These are phyloP conservation scores for Apodemia zela DNA, from an alignment of 2,888 invertebrate genomes.

Conservation along the genomic window DNA sequence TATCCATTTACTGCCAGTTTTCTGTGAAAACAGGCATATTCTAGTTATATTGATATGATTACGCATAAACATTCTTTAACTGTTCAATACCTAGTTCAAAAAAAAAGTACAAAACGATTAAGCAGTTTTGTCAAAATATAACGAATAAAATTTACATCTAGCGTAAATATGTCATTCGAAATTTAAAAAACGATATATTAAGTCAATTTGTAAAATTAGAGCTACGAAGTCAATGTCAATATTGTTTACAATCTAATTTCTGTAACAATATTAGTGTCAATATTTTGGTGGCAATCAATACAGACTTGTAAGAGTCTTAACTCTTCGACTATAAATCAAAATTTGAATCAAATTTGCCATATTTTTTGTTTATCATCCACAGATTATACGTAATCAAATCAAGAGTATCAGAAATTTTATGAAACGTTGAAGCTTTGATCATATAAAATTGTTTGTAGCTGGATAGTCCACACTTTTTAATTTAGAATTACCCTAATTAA, in stretches of 20 bases:
- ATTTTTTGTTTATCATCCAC: not conserved
- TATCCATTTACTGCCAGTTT: not conserved
- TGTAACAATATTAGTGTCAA: not conserved
- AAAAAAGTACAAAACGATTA: too few species aligned
- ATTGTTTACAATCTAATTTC: not conserved
- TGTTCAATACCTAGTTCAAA: too few species aligned
- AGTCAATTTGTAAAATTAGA: too few species aligned
- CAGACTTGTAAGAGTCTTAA: not conserved
- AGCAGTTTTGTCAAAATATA: too few species aligned
- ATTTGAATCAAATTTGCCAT: not conserved
- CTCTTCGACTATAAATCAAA: not conserved
- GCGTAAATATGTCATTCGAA: too few species aligned
- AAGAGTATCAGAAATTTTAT: not conserved
- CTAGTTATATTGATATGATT: constrained; percentile 1
- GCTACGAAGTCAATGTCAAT: too few species aligned
- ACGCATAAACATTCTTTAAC: not conserved
- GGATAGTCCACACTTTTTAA: not conserved
- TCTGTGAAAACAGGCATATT: not conserved
- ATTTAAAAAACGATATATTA: too few species aligned
- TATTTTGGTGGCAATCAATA: not conserved
- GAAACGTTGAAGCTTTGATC: not conserved
- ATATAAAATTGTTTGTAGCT: not conserved
- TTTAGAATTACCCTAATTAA: constrained; percentile 7
- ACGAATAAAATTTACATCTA: too few species aligned
- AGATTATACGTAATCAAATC: not conserved